These are phyloP conservation scores for Chaetorhynchus papuensis DNA, from an alignment of 2,113 vertebrate species.

Conservation along the genomic window DNA sequence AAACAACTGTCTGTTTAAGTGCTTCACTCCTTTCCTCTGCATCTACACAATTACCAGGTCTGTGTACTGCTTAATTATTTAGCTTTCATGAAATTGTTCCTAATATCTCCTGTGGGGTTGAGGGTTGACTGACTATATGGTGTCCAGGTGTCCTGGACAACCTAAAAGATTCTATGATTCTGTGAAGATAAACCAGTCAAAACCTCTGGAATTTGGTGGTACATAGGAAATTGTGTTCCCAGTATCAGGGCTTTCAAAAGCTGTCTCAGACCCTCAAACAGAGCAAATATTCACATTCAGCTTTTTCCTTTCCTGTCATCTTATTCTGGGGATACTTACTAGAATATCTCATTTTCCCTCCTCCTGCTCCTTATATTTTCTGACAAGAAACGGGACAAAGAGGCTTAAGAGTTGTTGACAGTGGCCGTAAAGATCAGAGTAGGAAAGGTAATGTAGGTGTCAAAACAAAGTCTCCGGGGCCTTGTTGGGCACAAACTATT, in stretches of 20 bases:
- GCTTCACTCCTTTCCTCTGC: not conserved
- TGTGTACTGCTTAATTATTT: not conserved
- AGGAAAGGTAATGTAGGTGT: not conserved
- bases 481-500: not conserved
- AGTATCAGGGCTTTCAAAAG: not conserved
- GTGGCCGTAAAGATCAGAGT: not conserved
- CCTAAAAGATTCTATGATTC: not conserved
- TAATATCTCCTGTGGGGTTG: not conserved
- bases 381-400: not conserved
- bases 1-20: not conserved
- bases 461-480: not conserved
- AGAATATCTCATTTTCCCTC: not conserved
- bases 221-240: not conserved
- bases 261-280: not conserved
- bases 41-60: not conserved
- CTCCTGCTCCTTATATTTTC: not conserved
- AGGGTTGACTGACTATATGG: not conserved
- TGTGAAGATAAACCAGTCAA: not conserved
- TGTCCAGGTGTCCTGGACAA: not conserved
- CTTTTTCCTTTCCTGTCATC: not conserved
- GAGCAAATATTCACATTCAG: not conserved
- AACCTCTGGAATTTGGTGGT: not conserved
- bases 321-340: not conserved
- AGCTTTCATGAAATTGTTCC: not conserved
- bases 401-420: not conserved